Evolutionary conservation across 2,797 vertebrate species (phyloP).

Genomic region (Ptychadena robeensis): DNA sequence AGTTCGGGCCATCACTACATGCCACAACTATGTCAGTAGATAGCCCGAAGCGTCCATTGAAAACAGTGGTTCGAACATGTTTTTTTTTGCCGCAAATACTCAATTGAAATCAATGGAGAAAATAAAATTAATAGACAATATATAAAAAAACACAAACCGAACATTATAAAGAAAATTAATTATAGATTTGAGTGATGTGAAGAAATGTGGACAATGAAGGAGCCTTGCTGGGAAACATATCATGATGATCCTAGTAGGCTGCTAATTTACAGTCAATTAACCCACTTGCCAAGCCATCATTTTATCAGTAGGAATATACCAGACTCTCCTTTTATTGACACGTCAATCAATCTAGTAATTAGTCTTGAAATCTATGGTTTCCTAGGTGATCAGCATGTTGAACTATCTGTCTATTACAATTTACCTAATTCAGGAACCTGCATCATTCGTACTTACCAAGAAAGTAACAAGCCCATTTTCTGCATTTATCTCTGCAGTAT

Average conservation of each 20-base stretch:
- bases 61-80: too few species aligned
- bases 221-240: slow-evolving; percentile 5
- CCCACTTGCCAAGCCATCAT: not conserved
- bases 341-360: slow-evolving; percentile 20
- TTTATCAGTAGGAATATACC: slow-evolving; percentile 3
- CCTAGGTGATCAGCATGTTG: slow-evolving; percentile 21
- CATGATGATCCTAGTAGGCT: slow-evolving; percentile 3
- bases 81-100: too few species aligned
- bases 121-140: too few species aligned
- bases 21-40: too few species aligned
- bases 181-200: not conserved
- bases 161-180: not conserved
- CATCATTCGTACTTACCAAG: not conserved
- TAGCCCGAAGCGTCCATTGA: too few species aligned
- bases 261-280: slow-evolving; percentile 32
- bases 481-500: not conserved
- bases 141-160: not conserved
- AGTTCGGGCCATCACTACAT: too few species aligned
- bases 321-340: slow-evolving; percentile 37
- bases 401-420: slow-evolving; percentile 11
- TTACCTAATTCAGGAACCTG: not conserved
- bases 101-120: too few species aligned
- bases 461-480: not conserved
- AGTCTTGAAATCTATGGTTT: slow-evolving; percentile 30
- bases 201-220: not conserved